phyloP scores from a whole-genome alignment of 2,888 invertebrate genomes.

The Euplexia lucipara region DNA sequence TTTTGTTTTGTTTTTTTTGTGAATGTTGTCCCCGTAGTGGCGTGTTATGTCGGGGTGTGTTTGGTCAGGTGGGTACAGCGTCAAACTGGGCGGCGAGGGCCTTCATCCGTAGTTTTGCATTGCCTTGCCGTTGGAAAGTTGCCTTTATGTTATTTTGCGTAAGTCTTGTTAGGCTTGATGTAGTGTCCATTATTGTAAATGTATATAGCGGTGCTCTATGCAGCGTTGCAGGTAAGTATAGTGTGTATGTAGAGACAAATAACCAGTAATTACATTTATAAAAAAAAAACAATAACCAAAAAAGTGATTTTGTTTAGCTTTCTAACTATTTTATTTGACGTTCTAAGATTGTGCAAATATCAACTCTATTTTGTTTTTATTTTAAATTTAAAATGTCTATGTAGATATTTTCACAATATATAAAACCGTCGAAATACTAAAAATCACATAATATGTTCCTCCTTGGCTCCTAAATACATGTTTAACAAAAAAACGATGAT shows the following conservation, averaged over 20 bases:
- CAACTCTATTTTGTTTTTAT: conserved; percentile 26
- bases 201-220: conserved; percentile 78
- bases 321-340: conserved; percentile 76
- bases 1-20: conserved; percentile 79
- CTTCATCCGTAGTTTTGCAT: conserved; percentile 81
- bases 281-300: conserved; percentile 65
- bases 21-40: conserved; percentile 83
- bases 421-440: conserved; percentile 70
- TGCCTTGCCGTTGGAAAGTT: conserved; percentile 81
- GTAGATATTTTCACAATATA: conserved; percentile 80
- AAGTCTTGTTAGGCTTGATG: conserved; percentile 87
- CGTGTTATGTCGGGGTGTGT: conserved; percentile 81
- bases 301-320: conserved; percentile 82
- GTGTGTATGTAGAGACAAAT: conserved; percentile 72
- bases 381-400: conserved; percentile 4
- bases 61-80: conserved; percentile 84
- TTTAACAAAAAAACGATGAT: conserved; percentile 71
- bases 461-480: conserved; percentile 84
- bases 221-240: conserved; percentile 82
- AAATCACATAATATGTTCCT: conserved; percentile 75
- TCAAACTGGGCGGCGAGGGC: conserved; percentile 80
- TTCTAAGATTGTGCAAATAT: conserved; percentile 82
- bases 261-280: conserved; percentile 66
- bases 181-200: conserved; percentile 82
- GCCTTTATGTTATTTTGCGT: conserved; percentile 89